Evolutionary conservation across 2,888 invertebrate species (phyloP).

Genomic region (Chesias legatella): DNA sequence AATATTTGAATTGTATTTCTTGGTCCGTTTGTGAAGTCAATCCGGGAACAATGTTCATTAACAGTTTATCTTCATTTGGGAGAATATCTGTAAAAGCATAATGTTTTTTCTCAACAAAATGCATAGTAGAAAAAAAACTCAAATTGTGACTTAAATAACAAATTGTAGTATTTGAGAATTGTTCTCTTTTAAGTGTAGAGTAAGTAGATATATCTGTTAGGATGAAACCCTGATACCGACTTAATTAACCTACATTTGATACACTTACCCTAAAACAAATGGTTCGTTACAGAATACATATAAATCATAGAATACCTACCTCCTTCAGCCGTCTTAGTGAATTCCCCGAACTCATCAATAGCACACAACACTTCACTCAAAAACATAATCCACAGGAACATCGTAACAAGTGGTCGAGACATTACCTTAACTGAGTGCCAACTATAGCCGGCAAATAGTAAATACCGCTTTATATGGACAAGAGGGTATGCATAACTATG

Average conservation of each 20-base stretch:
- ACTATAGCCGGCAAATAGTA: slow-evolving; percentile 29
- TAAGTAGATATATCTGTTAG: too few relatives aligned
- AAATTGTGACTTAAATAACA: too few relatives aligned
- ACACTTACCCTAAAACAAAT: not conserved
- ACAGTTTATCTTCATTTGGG: slow-evolving; percentile 36
- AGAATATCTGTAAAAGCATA: slow-evolving; percentile 6
- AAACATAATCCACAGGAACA: slow-evolving; percentile 46
- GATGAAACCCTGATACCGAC: too few relatives aligned
- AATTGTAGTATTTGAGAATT: too few relatives aligned
- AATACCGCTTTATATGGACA: slow-evolving; percentile 50
- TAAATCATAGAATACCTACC: slow-evolving; percentile 15
- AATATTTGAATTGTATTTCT: not conserved
- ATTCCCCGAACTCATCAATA: slow-evolving; percentile 48
- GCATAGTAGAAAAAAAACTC: too few relatives aligned
- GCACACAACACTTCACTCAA: slow-evolving; percentile 41
- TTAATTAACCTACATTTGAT: too few relatives aligned
- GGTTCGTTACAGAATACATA: slow-evolving; percentile 5
- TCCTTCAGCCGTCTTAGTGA: slow-evolving; percentile 49
- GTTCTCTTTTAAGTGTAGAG: too few relatives aligned
- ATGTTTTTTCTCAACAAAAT: slow-evolving; percentile 4
- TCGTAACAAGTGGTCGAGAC: slow-evolving; percentile 36
- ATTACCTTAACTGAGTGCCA: slow-evolving; percentile 26
- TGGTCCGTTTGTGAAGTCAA: slow-evolving; percentile 3
- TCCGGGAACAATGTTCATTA: slow-evolving; percentile 43
- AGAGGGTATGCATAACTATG: slow-evolving; percentile 47